Evolutionary conservation across 2,113 vertebrate species (phyloP).

Genomic region (Camelus bactrianus): DNA sequence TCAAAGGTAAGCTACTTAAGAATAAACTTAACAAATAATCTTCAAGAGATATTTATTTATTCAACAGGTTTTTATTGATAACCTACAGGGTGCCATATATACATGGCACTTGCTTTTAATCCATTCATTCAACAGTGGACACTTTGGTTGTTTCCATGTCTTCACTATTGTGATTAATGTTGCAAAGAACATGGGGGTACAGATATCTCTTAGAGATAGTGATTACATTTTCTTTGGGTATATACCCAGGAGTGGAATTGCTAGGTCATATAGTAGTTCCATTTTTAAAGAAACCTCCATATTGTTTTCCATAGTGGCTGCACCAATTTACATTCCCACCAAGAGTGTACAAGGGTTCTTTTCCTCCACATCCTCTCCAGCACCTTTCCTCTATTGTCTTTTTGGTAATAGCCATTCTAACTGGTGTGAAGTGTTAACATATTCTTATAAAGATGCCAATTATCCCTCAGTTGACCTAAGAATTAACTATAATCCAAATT

Average conservation of each 20-base stretch:
- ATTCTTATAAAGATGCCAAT: neutral
- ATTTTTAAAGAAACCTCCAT: neutral
- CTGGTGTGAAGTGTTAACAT: neutral
- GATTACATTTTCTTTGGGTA: neutral
- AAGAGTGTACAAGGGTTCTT: neutral
- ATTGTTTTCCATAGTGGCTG: neutral
- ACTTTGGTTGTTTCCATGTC: neutral
- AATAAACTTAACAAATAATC: neutral
- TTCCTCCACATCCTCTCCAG: neutral
- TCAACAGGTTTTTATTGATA: too few relatives aligned
- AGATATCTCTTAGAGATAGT: neutral
- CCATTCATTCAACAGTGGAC: neutral
- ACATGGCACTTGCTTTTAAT: neutral
- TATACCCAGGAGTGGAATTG: neutral
- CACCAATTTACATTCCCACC: neutral
- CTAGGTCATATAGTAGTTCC: neutral
- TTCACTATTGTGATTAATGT: neutral
- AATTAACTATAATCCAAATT: neutral
- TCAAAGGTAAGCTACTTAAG: neutral
- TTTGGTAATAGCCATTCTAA: neutral
- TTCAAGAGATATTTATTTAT: too few relatives aligned
- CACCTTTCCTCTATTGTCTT: neutral
- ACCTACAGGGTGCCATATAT: too few relatives aligned
- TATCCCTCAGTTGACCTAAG: neutral
- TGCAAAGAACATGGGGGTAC: neutral